Evolutionary conservation across 2,797 vertebrate species (phyloP).

Genomic region (Notolepis coatsorum): DNA sequence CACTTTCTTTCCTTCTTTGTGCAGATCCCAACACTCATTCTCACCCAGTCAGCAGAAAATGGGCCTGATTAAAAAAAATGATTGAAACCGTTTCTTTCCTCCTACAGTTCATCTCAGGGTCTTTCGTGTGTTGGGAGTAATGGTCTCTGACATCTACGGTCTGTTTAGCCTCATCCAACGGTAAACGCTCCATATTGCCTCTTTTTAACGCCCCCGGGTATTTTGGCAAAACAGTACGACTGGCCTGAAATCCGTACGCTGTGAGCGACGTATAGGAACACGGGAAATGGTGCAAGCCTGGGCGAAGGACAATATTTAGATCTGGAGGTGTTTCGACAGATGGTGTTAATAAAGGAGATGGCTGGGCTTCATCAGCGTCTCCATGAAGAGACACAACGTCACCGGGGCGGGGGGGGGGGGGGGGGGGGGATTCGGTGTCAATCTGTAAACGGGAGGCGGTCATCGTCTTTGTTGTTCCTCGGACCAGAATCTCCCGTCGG

Average conservation of each 20-base stretch:
- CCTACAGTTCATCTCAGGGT: background rate
- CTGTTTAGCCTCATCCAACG: constrained; percentile 32
- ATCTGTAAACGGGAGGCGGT: background rate
- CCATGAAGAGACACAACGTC: no score
- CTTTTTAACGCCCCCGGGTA: constrained; percentile 8
- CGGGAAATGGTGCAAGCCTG: background rate
- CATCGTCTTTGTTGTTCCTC: background rate
- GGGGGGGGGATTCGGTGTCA: no score
- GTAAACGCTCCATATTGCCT: constrained; percentile 36
- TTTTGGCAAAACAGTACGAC: constrained; percentile 25
- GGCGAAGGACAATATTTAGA: background rate
- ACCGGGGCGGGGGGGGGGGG: no score
- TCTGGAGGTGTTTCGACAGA: background rate
- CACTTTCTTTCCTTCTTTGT: constrained; percentile 8
- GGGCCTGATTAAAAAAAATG: constrained; percentile 9
- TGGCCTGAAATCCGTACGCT: background rate
- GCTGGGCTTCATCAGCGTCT: no score
- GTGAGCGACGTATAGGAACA: background rate
- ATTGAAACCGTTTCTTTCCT: constrained; percentile 38
- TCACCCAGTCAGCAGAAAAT: constrained; percentile 42
- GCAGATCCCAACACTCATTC: background rate
- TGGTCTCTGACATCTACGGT: constrained; percentile 4
- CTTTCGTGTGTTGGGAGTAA: background rate
- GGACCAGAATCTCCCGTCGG: background rate
- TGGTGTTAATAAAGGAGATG: no score